phyloP scores from a whole-genome alignment of 2,113 vertebrate species.

The Columba janthina region DNA sequence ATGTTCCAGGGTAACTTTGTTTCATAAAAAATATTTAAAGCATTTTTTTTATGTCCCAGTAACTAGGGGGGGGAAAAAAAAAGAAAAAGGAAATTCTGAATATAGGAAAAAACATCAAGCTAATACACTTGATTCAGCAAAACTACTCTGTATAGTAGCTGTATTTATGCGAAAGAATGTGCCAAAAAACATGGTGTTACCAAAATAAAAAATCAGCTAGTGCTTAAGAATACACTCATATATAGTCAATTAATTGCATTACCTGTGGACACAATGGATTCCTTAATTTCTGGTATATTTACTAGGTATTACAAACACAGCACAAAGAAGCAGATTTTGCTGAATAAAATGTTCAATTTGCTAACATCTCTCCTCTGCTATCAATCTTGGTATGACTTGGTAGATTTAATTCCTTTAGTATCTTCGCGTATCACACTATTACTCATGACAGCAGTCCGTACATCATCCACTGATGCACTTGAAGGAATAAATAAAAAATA shows the following conservation, averaged over 20 bases:
- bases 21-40: not conserved
- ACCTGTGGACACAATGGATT: not conserved
- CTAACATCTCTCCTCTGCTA: not conserved
- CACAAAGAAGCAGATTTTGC: not conserved
- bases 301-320: not conserved
- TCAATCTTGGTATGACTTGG: not conserved
- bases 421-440: not conserved
- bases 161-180: not conserved
- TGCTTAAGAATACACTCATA: not conserved
- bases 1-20: not conserved
- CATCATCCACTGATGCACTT: not conserved
- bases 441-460: not conserved
- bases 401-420: not conserved
- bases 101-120: not conserved
- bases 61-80: not conserved
- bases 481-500: conserved; percentile 1
- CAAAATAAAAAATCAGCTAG: not conserved
- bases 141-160: not conserved
- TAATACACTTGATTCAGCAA: not conserved
- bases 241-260: not conserved
- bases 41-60: not conserved
- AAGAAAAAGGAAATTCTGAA: not conserved
- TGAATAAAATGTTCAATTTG: not conserved
- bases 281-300: not conserved
- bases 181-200: not conserved